phyloP scores from a whole-genome alignment of 2,797 vertebrate species.

The Myotis vivesi region DNA sequence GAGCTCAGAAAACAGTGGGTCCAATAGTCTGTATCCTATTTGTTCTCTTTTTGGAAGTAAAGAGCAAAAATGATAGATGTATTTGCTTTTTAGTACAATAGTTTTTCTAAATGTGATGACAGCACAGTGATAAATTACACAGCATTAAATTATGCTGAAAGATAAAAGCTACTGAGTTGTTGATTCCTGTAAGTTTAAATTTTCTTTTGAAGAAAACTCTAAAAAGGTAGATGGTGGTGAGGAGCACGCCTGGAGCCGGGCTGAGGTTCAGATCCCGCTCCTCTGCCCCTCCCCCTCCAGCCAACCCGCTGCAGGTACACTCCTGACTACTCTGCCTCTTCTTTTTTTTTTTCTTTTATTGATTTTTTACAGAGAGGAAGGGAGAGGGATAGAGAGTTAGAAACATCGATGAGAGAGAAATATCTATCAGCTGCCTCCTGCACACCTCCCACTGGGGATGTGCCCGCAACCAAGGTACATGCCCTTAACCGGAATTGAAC shows the following conservation, averaged over 20 bases:
- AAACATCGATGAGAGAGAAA: too few relatives aligned
- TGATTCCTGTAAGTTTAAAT: not conserved
- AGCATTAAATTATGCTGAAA: not conserved
- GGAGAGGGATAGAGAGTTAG: too few relatives aligned
- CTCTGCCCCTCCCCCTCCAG: not conserved
- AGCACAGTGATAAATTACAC: not conserved
- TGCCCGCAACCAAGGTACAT: too few relatives aligned
- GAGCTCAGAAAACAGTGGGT: not conserved
- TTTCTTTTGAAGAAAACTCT: not conserved
- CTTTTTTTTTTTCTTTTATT: too few relatives aligned
- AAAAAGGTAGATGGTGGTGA: not conserved
- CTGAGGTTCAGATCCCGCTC: not conserved
- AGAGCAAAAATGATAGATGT: not conserved
- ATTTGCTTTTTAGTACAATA: not conserved
- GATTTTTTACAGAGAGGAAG: too few relatives aligned
- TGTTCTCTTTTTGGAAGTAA: not conserved
- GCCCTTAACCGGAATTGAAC: too few relatives aligned
- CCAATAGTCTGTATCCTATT: too few relatives aligned
- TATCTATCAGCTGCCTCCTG: too few relatives aligned
- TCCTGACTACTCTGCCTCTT: not conserved
- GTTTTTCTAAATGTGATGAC: not conserved
- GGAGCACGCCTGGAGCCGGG: not conserved
- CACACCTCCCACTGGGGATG: too few relatives aligned
- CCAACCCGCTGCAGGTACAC: rapidly evolving
- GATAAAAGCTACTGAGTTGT: not conserved